A percentile compares a stretch with the other conserved stretches of the same genome.
These are phyloP conservation scores for Sitta europaea DNA, from an alignment of 2,113 vertebrate genomes.

Conservation along the genomic window DNA sequence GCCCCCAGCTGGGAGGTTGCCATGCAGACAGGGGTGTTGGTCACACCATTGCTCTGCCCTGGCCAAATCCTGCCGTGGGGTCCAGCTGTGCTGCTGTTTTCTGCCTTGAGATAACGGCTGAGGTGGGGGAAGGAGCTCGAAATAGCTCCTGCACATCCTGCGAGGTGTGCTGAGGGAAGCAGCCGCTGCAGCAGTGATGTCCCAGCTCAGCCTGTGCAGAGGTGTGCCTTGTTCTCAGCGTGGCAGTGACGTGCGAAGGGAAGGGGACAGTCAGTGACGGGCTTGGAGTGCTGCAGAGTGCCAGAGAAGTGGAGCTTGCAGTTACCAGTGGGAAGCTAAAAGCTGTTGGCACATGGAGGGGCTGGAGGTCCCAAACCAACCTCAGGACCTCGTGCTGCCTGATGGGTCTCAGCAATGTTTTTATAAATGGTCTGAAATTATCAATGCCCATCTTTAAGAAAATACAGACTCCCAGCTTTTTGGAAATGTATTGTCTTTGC, in stretches of 20 bases:
- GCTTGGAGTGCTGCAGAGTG: neutral
- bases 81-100: neutral
- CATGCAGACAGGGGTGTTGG: neutral
- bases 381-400: neutral
- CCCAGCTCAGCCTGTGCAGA: neutral
- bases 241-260: neutral
- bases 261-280: neutral
- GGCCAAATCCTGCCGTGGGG: neutral
- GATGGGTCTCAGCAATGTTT: neutral
- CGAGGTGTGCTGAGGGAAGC: neutral
- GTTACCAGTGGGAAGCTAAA: fast-evolving
- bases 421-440: neutral
- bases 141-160: neutral
- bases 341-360: fast-evolving
- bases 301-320: fast-evolving
- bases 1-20: neutral
- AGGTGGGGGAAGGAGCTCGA: neutral
- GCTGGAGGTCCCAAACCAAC: neutral
- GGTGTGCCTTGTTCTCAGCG: neutral
- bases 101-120: neutral
- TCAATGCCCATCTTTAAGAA: neutral
- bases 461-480: neutral
- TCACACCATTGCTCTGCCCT: neutral
- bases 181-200: neutral
- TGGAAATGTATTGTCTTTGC: neutral